Conservation (phyloP, 1,140 invertebrate species). For the Trichomalopsis sarcophagae region DNA sequence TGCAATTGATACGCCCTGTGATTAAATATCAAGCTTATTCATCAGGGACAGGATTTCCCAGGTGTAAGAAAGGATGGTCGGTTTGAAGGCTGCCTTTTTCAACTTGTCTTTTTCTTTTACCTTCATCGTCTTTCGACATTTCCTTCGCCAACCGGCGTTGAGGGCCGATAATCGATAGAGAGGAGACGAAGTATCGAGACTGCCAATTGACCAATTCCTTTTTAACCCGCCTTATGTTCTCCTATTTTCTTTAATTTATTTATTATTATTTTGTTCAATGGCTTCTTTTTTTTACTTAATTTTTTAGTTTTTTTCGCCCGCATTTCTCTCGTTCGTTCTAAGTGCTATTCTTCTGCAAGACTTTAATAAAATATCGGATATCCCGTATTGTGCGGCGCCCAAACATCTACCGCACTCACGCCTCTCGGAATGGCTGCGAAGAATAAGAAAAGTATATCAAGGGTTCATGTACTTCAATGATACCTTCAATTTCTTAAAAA, state of each 20-base stretch:
- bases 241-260: constrained; percentile 34
- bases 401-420: background rate
- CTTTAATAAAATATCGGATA: constrained; percentile 74
- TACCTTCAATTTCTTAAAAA: no score
- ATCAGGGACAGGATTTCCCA: constrained; percentile 62
- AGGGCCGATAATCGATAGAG: constrained; percentile 70
- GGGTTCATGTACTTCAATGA: no score
- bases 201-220: constrained; percentile 47
- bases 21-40: constrained; percentile 63
- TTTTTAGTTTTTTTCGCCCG: background rate
- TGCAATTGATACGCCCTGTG: constrained; percentile 46
- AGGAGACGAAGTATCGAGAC: constrained; percentile 21
- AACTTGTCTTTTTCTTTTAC: constrained; percentile 25
- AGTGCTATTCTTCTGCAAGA: constrained; percentile 60
- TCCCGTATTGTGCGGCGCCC: constrained; percentile 69
- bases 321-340: background rate
- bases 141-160: background rate
- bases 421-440: no score
- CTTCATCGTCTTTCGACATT: constrained; percentile 32
- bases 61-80: constrained; percentile 49
- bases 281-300: constrained; percentile 28
- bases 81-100: background rate
- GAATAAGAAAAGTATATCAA: no score
- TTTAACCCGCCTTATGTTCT: constrained; percentile 34
- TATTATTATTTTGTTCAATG: background rate